Percentiles rank a stretch among this genome's conserved stretches.
These are phyloP conservation scores for Lepidurus packardi DNA, from an alignment of 1,140 invertebrate species.

Conservation along the genomic window DNA sequence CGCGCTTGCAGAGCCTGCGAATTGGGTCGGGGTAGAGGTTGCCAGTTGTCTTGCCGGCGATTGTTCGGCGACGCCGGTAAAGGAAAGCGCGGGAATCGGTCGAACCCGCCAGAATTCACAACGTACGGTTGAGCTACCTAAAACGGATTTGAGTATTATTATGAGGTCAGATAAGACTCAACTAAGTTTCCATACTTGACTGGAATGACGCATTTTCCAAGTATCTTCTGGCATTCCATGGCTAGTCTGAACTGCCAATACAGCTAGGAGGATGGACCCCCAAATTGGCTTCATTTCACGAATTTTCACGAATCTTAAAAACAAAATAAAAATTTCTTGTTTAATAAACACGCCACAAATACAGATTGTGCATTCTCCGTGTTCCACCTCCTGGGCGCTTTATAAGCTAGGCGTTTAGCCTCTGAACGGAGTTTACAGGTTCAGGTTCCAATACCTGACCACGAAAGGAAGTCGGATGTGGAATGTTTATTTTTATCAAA, in stretches of 20 bases:
- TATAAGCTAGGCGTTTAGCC: too few relatives aligned
- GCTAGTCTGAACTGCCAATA: neutral
- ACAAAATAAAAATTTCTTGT: too few relatives aligned
- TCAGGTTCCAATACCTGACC: neutral
- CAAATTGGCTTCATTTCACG: neutral
- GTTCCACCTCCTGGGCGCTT: too few relatives aligned
- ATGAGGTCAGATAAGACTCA: too few relatives aligned
- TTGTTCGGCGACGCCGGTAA: neutral
- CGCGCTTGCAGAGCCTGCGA: neutral
- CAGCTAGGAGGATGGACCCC: neutral
- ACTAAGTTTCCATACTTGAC: neutral
- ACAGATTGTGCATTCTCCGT: too few relatives aligned
- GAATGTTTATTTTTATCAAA: neutral
- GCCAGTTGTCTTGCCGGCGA: constrained; percentile 9
- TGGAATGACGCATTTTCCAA: neutral
- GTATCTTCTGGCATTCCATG: neutral
- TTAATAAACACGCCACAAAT: too few relatives aligned
- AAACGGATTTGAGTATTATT: neutral
- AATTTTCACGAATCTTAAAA: neutral
- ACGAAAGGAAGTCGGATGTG: neutral
- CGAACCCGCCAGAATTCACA: neutral
- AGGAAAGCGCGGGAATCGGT: constrained; percentile 6
- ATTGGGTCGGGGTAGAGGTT: neutral
- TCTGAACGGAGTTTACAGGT: too few relatives aligned
- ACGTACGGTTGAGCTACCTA: constrained; percentile 9